Evolutionary conservation across 2,113 vertebrate species (phyloP), one percentile per base, ranked within the genome.

Genomic region (Halcyon senegalensis): DNA sequence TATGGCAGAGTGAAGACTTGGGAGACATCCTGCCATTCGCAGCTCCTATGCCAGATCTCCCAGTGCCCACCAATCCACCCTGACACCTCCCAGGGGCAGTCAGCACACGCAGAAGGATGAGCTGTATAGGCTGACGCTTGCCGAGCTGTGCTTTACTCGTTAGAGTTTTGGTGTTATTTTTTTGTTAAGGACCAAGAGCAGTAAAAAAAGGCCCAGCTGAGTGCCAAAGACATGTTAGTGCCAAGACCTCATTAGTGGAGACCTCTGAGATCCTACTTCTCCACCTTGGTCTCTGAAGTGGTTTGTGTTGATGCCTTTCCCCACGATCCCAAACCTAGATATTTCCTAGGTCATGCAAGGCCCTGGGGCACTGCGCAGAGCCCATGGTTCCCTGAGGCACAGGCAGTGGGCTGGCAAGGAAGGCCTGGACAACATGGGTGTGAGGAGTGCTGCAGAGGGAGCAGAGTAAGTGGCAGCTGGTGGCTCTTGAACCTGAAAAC

Each of bases 201-300:
- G 33, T 53, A 75, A 68, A 75, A 75, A 87, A 77, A 74, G 62
- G 60, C 89, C 62, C 81, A 94, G 84, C 66, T 11, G 21, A 82
- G 76, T 31, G 92, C 93, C 93, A 92, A 94, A 94, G 95, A 53
- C 82, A 1, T n/a, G 68, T 21, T 11, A 87, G 93, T 96, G 96
- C 96, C 95, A 96, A 85, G 82, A 39, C 64, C 74, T 96, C 97
- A 87, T 97, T 96, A 97, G 91, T 6, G 28, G 68, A 96, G 94
- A 56, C 90, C 95, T 96, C 25, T 73, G 89, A 89, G 91, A 90
- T 97, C 68, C 78, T 86, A 8, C 88, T 96, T 31, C 96, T 94
- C 90, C 88, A 91, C 73, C 90, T 90, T 51, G 72, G 90, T 82
- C 91, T 97, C 92, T 97, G 93, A 97, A 97, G 95, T 96, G 97